A percentile compares a stretch with the other conserved stretches of the same genome.
Conservation (phyloP, 2,888 invertebrate genomes). For the Tubulanus polymorphus region DNA sequence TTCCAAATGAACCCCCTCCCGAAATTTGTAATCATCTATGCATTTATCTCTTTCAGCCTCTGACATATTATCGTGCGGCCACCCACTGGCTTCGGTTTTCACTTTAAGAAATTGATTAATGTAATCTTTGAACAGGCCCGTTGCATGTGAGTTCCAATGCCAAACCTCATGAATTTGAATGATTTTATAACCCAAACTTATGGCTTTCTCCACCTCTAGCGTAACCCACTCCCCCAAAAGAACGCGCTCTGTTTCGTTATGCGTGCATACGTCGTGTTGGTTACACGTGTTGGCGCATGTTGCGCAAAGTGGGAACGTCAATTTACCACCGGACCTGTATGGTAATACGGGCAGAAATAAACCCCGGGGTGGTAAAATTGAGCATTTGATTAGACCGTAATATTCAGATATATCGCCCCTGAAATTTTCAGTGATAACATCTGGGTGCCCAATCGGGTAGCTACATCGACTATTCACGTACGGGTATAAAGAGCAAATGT, state of each 20-base stretch:
- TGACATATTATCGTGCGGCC: conserved; percentile 13
- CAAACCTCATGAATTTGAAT: conserved; percentile 34
- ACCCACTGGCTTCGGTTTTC: conserved; percentile 22
- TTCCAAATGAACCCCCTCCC: conserved; percentile 19
- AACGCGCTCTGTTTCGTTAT: conserved; percentile 25
- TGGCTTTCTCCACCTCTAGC: conserved; percentile 34
- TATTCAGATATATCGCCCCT: conserved; percentile 16
- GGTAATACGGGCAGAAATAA: conserved; percentile 33
- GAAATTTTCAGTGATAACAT: conserved; percentile 21
- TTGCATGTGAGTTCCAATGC: conserved; percentile 26
- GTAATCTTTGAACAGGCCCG: conserved; percentile 3
- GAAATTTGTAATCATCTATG: conserved; percentile 10
- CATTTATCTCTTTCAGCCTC: conserved; percentile 18
- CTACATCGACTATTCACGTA: conserved; percentile 25
- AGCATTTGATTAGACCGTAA: conserved; percentile 20
- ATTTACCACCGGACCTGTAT: conserved; percentile 21
- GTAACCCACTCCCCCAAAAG: conserved; percentile 44
- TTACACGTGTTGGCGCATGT: conserved; percentile 30
- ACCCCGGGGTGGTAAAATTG: conserved; percentile 21
- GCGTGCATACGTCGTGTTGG: conserved; percentile 26
- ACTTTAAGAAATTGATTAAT: conserved; percentile 12
- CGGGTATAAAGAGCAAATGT: conserved; percentile 29
- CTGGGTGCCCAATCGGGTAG: conserved; percentile 30
- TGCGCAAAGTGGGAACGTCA: conserved; percentile 41
- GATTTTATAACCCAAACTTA: conserved; percentile 32